A percentile compares a stretch with the other conserved stretches of the same genome.
Evolutionary conservation across 1,140 invertebrate genomes (phyloP).

Genomic region (Drosophila pallidifrons): DNA sequence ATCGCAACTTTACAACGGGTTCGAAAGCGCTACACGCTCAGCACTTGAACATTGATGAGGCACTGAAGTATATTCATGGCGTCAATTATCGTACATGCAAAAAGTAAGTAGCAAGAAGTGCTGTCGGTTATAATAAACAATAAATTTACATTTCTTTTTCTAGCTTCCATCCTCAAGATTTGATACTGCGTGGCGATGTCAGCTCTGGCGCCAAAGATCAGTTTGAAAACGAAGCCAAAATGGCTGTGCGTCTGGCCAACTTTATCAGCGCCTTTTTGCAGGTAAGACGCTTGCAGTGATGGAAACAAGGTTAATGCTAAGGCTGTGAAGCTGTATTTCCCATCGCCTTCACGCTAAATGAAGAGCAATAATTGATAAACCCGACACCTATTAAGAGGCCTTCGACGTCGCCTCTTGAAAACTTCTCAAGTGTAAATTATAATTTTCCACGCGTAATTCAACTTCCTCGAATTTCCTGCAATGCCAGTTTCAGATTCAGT

Average conservation of each 20-base stretch:
- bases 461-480: constrained; percentile 83
- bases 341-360: constrained; percentile 74
- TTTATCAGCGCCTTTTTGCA: constrained; percentile 98
- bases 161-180: constrained; percentile 90
- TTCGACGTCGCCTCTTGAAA: constrained; percentile 78
- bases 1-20: constrained; percentile 89
- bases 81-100: constrained; percentile 91
- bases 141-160: constrained; percentile 28
- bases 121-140: background rate
- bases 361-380: constrained; percentile 82
- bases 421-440: constrained; percentile 84
- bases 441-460: constrained; percentile 85
- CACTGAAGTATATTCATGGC: constrained; percentile 90
- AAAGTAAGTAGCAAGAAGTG: constrained; percentile 66
- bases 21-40: constrained; percentile 87
- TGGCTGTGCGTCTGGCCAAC: constrained; percentile 96
- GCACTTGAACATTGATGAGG: constrained; percentile 91
- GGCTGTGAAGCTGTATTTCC: constrained; percentile 41
- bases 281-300: constrained; percentile 84
- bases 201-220: constrained; percentile 94
- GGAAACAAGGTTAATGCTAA: too few species aligned
- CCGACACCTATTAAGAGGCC: constrained; percentile 80
- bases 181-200: constrained; percentile 93
- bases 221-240: constrained; percentile 97
- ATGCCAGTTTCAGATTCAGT: constrained; percentile 77